Percentiles rank a stretch among this genome's conserved stretches.
Conservation (phyloP, 2,797 vertebrate species). For the Cichlasoma orientale region DNA sequence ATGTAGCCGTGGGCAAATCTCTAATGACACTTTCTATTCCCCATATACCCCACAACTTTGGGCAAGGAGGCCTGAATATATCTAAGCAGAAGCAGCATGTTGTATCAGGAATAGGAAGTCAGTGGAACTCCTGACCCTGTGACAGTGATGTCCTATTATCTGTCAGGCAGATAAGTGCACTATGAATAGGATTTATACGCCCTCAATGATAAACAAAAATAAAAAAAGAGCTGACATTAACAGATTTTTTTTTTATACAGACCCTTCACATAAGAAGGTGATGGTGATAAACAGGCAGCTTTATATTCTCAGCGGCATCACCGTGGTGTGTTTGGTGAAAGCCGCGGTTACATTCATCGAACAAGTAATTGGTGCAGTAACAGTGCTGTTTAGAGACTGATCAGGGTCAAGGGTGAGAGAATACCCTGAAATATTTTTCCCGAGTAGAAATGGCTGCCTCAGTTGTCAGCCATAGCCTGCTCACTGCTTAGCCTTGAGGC, state of each 20-base stretch:
- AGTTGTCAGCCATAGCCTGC: conserved; percentile 51
- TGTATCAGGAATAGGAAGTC: conserved; percentile 36
- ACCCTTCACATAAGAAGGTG: conserved; percentile 1
- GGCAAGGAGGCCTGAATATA: conserved; percentile 29
- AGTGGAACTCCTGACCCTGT: conserved; percentile 52
- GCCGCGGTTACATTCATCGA: conserved; percentile 29
- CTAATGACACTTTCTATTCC: conserved; percentile 69
- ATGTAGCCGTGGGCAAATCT: conserved; percentile 66
- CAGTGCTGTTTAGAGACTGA: conserved; percentile 65
- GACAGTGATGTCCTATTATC: conserved; percentile 72
- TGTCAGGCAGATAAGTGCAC: conserved; percentile 40
- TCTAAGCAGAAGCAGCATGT: conserved; percentile 29
- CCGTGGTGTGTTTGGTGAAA: conserved; percentile 22
- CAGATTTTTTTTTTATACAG: background rate
- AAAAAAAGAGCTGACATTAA: conserved; percentile 8
- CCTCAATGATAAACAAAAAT: conserved; percentile 37
- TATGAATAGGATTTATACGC: background rate
- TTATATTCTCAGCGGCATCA: background rate
- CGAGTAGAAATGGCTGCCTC: conserved; percentile 57
- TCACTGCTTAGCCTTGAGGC: conserved; percentile 74
- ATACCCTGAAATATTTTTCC: conserved; percentile 64
- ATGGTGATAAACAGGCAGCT: background rate
- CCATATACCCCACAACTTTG: conserved; percentile 48
- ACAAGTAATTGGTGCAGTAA: conserved; percentile 70
- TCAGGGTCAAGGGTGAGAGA: conserved; percentile 78